Percentiles rank a stretch among this genome's conserved stretches.
phyloP scores from a whole-genome alignment of 1,140 invertebrate genomes.

The Ips nitidus region DNA sequence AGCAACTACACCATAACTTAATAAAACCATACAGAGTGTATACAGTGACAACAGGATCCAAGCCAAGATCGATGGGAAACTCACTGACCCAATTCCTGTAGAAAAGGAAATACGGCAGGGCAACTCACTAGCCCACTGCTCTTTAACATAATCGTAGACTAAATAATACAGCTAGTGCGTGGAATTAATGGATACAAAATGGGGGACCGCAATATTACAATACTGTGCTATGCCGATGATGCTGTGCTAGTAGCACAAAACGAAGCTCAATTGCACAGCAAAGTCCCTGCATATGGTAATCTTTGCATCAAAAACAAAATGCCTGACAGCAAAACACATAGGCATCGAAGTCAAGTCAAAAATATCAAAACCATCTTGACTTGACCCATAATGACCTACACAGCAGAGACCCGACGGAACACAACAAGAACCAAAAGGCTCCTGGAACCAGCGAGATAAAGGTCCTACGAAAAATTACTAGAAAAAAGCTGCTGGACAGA shows the following conservation, averaged over 20 bases:
- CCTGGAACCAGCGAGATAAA: too few species aligned
- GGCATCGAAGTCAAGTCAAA: too few species aligned
- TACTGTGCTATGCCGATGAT: not conserved
- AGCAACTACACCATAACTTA: not conserved
- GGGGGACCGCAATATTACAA: slow-evolving; percentile 2
- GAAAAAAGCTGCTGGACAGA: too few species aligned
- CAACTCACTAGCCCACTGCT: not conserved
- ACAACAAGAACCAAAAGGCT: too few species aligned
- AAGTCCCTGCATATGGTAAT: not conserved
- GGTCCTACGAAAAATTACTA: too few species aligned
- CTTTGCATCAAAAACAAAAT: too few species aligned
- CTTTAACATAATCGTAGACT: not conserved
- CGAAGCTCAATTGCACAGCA: not conserved
- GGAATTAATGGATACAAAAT: not conserved
- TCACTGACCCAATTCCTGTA: slow-evolving; percentile 1
- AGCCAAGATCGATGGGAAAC: not conserved
- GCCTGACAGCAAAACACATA: too few species aligned
- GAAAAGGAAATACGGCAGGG: slow-evolving; percentile 2
- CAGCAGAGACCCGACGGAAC: too few species aligned
- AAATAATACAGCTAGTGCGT: not conserved
- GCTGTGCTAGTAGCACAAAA: not conserved
- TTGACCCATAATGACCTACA: too few species aligned
- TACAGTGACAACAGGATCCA: slow-evolving; percentile 1
- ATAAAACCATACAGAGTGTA: not conserved
- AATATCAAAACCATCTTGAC: too few species aligned